Evolutionary conservation across 2,888 invertebrate genomes (phyloP), one percentile per base, ranked within the genome.

Genomic region (Oxystoma pomonae): DNA sequence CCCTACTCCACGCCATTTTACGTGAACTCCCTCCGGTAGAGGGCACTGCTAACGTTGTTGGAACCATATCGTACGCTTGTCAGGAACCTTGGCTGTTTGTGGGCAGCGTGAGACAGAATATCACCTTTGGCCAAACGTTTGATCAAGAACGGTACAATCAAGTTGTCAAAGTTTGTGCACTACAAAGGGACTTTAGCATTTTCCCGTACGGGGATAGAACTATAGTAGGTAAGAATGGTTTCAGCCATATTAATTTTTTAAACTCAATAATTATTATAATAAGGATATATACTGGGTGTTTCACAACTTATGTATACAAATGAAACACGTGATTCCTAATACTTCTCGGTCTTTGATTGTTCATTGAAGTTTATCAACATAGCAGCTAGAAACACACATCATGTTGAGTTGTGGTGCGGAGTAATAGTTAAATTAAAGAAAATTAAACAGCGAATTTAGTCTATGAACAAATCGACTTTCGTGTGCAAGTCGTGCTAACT

Each of bases 81-180:
- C 93, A 94, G 77, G 90, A 94, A 74, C 90, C 95, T 0, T 95
- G 94, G 94, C 76, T 90, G 0, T 90, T 90, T 73, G 87, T 87
- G 62, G 89, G 87, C 20, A 91, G 91, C 66, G 88, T 98, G 0
- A 84, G 91, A n/a, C 94, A 96, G 74, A 98, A 98, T 78, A 93
- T 98, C 68, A 77, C 94, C 1, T 97, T 98, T 78, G 96, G 96
- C 0, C 86, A 85, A 74, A 81, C 84, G 68, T 89, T 86, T 86
- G 88, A 88, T 70, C 81, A 84, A 20, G 83, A 85, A 22, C 83
- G 86, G 17, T 90, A 84, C 77, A 89, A 83, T 77, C 81, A 86
- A 65, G 88, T 87, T 35, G 81, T 93, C 1, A 84, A 85, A 55
- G 87, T 86, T 0, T 90, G 90, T 73, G 88, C 89, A 1, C 81